phyloP scores from a whole-genome alignment of 2,113 vertebrate species.

The Sterna hirundo region DNA sequence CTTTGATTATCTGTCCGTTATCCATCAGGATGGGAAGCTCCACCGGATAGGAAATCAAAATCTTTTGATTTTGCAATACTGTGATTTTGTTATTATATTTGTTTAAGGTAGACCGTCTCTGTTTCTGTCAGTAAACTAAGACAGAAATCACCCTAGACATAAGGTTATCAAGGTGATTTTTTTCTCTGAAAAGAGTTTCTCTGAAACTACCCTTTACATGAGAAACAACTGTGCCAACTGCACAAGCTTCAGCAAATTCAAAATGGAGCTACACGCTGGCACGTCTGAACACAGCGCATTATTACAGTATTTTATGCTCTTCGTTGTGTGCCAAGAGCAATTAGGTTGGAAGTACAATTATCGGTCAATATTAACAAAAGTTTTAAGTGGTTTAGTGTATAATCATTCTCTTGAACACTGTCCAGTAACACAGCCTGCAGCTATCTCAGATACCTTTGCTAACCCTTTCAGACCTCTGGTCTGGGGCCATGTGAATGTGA shows the following conservation, averaged over 20 bases:
- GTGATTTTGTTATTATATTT: background rate
- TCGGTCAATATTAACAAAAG: background rate
- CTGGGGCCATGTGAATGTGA: fast-evolving
- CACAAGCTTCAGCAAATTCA: background rate
- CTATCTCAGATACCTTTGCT: background rate
- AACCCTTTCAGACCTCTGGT: background rate
- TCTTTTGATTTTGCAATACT: background rate
- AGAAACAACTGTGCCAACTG: background rate
- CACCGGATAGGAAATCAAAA: background rate
- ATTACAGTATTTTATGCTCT: background rate
- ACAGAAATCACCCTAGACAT: background rate
- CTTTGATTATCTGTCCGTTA: background rate
- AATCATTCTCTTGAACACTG: background rate
- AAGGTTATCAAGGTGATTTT: background rate
- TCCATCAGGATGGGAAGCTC: background rate
- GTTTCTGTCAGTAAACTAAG: background rate
- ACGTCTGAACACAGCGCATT: background rate
- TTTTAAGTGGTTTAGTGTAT: background rate
- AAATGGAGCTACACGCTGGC: fast-evolving
- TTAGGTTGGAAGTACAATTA: background rate
- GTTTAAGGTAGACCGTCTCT: background rate
- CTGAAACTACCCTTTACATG: background rate
- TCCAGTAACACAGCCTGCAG: background rate
- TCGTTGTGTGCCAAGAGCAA: background rate
- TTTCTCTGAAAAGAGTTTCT: background rate